Evolutionary conservation across 2,113 vertebrate genomes (phyloP).

Genomic region (Elanus axillaris): DNA sequence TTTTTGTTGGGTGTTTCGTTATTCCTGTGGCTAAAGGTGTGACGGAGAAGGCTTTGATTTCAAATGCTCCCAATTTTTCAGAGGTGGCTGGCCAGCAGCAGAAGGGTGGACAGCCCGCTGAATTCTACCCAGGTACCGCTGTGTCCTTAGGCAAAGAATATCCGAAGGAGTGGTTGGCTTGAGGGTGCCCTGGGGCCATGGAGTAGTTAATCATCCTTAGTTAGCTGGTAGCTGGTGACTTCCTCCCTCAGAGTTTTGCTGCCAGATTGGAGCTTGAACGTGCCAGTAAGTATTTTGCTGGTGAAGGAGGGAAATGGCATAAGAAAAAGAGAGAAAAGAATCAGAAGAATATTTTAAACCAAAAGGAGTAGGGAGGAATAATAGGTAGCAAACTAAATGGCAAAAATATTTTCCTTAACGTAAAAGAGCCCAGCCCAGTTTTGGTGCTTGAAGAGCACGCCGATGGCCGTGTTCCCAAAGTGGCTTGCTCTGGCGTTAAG

Average conservation of each 20-base stretch:
- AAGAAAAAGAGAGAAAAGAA: not conserved
- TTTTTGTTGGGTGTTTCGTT: not conserved
- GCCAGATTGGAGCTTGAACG: not conserved
- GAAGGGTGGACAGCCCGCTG: not conserved
- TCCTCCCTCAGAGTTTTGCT: not conserved
- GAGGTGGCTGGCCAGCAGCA: not conserved
- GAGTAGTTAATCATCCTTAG: not conserved
- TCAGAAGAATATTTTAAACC: not conserved
- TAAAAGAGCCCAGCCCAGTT: not conserved
- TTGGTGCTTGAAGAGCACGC: not conserved
- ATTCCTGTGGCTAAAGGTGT: not conserved
- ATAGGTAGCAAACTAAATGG: not conserved
- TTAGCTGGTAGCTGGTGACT: not conserved
- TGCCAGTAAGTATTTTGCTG: not conserved
- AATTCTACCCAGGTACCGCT: not conserved
- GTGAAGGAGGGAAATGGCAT: not conserved
- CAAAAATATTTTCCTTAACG: not conserved
- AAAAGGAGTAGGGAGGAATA: not conserved
- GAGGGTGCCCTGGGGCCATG: not conserved
- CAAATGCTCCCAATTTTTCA: rapidly evolving
- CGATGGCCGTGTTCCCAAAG: not conserved
- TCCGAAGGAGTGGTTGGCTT: not conserved
- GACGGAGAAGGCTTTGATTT: not conserved
- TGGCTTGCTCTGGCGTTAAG: not conserved
- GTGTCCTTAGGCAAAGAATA: no score